phyloP scores from a whole-genome alignment of 2,797 vertebrate genomes.

The Falco novaeseelandiae region DNA sequence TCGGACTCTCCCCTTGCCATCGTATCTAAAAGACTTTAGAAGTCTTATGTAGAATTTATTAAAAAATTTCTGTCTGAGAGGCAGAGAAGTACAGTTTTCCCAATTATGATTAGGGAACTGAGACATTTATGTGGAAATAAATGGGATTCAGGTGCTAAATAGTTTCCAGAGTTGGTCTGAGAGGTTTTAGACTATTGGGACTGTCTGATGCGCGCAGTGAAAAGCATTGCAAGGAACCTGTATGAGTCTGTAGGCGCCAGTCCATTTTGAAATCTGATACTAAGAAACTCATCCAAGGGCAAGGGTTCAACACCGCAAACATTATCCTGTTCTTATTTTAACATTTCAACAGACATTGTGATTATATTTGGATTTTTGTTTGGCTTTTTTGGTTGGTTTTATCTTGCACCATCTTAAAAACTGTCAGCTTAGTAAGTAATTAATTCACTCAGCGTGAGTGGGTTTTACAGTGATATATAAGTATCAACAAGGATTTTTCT shows the following conservation, averaged over 20 bases:
- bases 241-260: background rate
- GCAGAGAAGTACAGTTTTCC: background rate
- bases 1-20: background rate
- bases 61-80: background rate
- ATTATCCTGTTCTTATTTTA: background rate
- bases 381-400: background rate
- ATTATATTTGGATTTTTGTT: background rate
- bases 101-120: background rate
- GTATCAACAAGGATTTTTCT: slow-evolving; percentile 9
- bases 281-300: background rate
- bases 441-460: slow-evolving; percentile 6
- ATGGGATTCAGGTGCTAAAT: slow-evolving; percentile 19
- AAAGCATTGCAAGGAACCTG: background rate
- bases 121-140: background rate
- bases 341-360: background rate
- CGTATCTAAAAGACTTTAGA: background rate
- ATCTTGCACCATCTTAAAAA: background rate
- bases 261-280: background rate
- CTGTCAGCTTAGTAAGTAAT: background rate
- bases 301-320: background rate
- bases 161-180: background rate
- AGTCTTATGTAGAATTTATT: background rate
- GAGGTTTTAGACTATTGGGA: background rate
- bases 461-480: background rate
- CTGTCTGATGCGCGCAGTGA: background rate